phyloP scores from a whole-genome alignment of 1,140 invertebrate genomes.

The Hetaerina americana region DNA sequence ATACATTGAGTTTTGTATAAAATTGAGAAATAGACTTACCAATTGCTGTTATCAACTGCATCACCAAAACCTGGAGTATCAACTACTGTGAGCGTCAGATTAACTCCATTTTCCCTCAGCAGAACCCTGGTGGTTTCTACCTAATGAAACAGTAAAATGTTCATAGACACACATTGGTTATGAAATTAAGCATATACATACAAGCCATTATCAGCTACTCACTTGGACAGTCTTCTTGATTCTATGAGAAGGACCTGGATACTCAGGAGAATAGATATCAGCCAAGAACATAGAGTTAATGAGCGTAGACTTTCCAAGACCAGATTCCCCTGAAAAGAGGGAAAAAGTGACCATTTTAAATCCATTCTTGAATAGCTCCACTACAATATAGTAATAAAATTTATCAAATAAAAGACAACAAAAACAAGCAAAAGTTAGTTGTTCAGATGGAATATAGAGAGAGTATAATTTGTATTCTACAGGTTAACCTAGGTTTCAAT shows the following conservation, averaged over 20 bases:
- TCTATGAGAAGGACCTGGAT: slow-evolving; percentile 77
- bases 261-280: slow-evolving; percentile 84
- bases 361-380: too few species aligned
- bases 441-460: too few species aligned
- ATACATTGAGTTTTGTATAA: not conserved
- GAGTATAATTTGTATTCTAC: too few species aligned
- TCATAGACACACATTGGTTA: not conserved
- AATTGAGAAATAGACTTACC: slow-evolving; percentile 33
- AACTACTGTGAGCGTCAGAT: slow-evolving; percentile 78
- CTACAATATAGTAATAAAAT: slow-evolving; percentile 11
- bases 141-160: slow-evolving; percentile 26
- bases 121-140: slow-evolving; percentile 89
- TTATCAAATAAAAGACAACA: not conserved
- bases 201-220: slow-evolving; percentile 15
- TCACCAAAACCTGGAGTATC: slow-evolving; percentile 99
- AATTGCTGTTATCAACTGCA: slow-evolving; percentile 94
- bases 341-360: too few species aligned
- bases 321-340: slow-evolving; percentile 78
- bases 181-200: not conserved
- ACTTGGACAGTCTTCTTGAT: slow-evolving; percentile 76
- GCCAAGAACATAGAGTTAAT: slow-evolving; percentile 99
- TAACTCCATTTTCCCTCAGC: slow-evolving; percentile 85
- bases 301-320: slow-evolving; percentile 94
- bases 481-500: too few species aligned
- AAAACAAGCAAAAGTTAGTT: slow-evolving; percentile 5